Percentiles rank a stretch among this genome's conserved stretches.
These are phyloP conservation scores for Pachyseris speciosa DNA, from an alignment of 64 coral and sea anemone species.

Conservation along the genomic window DNA sequence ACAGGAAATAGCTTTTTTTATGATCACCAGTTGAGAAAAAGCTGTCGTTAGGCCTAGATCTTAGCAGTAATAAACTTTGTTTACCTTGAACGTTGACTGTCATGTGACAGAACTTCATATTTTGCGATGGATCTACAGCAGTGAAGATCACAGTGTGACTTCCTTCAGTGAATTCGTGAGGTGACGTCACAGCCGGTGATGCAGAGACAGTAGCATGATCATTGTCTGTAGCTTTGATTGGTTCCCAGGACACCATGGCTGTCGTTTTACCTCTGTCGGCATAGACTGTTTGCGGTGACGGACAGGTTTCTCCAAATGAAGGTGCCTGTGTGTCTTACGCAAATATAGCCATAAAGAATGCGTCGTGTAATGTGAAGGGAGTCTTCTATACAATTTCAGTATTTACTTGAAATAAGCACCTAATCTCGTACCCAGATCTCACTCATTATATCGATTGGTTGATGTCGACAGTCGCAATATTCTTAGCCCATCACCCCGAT, in stretches of 20 bases:
- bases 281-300: not conserved
- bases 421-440: not conserved
- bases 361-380: not conserved
- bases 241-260: conserved; percentile 56
- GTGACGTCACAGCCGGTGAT: conserved; percentile 4
- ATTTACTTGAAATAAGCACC: not conserved
- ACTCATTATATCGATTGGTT: not conserved
- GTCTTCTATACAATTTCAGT: not conserved
- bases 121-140: conserved; percentile 37
- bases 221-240: conserved; percentile 58
- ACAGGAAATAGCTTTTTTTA: not conserved
- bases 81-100: conserved; percentile 49
- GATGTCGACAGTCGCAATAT: not conserved
- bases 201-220: conserved; percentile 21
- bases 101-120: conserved; percentile 28
- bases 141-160: conserved; percentile 41
- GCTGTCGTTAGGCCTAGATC: not conserved
- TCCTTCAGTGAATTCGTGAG: conserved; percentile 47
- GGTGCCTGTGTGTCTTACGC: conserved; percentile 22
- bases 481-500: not conserved
- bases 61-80: not conserved
- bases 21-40: not conserved
- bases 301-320: conserved; percentile 31
- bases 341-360: not conserved
- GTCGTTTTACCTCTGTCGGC: conserved; percentile 57